phyloP scores from a whole-genome alignment of 2,888 invertebrate species.

The Orgyia antiqua region DNA sequence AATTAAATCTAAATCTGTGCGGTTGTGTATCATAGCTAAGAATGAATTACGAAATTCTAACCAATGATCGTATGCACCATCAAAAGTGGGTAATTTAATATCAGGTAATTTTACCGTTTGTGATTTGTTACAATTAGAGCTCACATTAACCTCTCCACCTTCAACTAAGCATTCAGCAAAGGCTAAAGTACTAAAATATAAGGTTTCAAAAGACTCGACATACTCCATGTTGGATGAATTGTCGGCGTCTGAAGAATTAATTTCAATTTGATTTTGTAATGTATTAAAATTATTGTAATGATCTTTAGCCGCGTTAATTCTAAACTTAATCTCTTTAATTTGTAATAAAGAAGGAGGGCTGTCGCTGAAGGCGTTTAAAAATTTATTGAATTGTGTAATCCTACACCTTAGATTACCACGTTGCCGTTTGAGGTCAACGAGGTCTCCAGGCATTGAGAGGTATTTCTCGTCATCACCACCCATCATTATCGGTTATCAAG shows the following conservation, averaged over 20 bases:
- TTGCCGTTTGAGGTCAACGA: neutral
- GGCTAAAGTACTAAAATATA: neutral
- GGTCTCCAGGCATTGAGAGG: no score
- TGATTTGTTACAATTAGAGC: neutral
- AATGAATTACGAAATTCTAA: slow-evolving; percentile 12
- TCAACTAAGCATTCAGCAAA: neutral
- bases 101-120: slow-evolving; percentile 1
- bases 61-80: slow-evolving; percentile 8
- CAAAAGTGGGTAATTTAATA: slow-evolving; percentile 4
- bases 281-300: neutral
- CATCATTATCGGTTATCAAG: no score
- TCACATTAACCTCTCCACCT: neutral
- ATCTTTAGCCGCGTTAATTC: neutral
- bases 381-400: neutral
- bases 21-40: slow-evolving; percentile 11
- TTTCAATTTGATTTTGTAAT: neutral
- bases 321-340: neutral
- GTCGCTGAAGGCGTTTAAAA: neutral
- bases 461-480: neutral
- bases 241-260: neutral
- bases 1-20: slow-evolving; percentile 10
- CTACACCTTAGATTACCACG: neutral
- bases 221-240: neutral
- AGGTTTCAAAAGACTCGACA: neutral
- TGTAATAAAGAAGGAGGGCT: neutral